Conservation (phyloP, 1,140 invertebrate genomes). For the Nebria ingens region DNA sequence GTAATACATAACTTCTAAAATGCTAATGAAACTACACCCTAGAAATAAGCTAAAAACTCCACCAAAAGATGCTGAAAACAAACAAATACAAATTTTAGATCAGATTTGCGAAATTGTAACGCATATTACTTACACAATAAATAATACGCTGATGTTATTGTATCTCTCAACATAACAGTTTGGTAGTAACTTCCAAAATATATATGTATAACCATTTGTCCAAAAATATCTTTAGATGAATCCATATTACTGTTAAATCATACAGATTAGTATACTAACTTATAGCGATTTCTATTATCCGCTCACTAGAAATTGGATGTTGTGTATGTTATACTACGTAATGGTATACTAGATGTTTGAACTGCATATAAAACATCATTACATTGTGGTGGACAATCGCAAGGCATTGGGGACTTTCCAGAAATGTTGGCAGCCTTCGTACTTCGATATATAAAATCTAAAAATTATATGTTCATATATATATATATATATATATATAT, state of each 20-base stretch:
- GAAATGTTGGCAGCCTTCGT: not conserved
- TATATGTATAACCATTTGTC: slow-evolving; percentile 45
- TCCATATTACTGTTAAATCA: slow-evolving; percentile 30
- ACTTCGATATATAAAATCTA: not conserved
- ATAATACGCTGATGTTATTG: slow-evolving; percentile 34
- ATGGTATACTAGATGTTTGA: slow-evolving; percentile 22
- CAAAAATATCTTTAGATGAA: slow-evolving; percentile 34
- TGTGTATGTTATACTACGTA: slow-evolving; percentile 22
- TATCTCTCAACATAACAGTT: slow-evolving; percentile 46
- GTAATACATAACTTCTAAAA: slow-evolving; percentile 38
- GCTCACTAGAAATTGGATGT: slow-evolving; percentile 30
- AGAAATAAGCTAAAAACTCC: slow-evolving; percentile 41
- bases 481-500: not conserved
- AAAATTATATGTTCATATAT: not conserved
- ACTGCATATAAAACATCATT: slow-evolving; percentile 25
- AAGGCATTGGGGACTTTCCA: slow-evolving; percentile 15
- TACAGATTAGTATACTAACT: not conserved
- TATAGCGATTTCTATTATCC: slow-evolving; percentile 25
- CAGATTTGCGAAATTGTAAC: slow-evolving; percentile 3
- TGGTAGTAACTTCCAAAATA: slow-evolving; percentile 48
- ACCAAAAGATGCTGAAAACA: slow-evolving; percentile 37
- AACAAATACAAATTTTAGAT: slow-evolving; percentile 13
- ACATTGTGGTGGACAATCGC: slow-evolving; percentile 31
- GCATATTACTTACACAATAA: slow-evolving; percentile 30
- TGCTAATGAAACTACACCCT: slow-evolving; percentile 38